Evolutionary conservation across 2,888 invertebrate genomes (phyloP).

Genomic region (Malthinus seriepunctatus): DNA sequence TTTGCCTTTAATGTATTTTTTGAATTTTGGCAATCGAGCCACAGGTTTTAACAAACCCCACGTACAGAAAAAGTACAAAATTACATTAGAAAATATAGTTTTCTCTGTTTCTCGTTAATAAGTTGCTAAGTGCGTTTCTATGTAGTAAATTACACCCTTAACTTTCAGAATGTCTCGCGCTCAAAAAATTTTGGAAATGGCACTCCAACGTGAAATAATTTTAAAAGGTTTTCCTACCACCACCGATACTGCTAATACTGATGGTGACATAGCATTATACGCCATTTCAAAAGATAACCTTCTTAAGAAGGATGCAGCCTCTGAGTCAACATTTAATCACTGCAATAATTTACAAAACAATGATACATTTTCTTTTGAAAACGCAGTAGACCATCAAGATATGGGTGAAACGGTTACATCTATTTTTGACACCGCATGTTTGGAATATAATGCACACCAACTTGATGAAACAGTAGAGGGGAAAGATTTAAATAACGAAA

Average conservation of each 20-base stretch:
- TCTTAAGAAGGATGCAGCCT: neutral
- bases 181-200: constrained; percentile 1
- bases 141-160: too few relatives aligned
- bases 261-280: neutral
- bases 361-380: neutral
- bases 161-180: neutral
- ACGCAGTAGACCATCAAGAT: neutral
- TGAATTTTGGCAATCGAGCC: too few relatives aligned
- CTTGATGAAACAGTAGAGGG: too few relatives aligned
- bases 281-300: neutral
- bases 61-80: too few relatives aligned
- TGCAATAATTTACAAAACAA: neutral
- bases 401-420: neutral
- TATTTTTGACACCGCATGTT: neutral
- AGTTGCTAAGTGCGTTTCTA: too few relatives aligned
- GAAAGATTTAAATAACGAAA: neutral
- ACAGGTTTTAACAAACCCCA: too few relatives aligned
- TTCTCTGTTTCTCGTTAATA: too few relatives aligned
- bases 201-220: neutral
- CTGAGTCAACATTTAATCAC: neutral
- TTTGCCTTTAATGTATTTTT: too few relatives aligned
- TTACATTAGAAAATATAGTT: too few relatives aligned
- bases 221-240: too few relatives aligned
- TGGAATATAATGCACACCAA: too few relatives aligned
- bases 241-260: neutral